Evolutionary conservation across 2,797 vertebrate genomes (phyloP).

Genomic region (Numenius phaeopus): DNA sequence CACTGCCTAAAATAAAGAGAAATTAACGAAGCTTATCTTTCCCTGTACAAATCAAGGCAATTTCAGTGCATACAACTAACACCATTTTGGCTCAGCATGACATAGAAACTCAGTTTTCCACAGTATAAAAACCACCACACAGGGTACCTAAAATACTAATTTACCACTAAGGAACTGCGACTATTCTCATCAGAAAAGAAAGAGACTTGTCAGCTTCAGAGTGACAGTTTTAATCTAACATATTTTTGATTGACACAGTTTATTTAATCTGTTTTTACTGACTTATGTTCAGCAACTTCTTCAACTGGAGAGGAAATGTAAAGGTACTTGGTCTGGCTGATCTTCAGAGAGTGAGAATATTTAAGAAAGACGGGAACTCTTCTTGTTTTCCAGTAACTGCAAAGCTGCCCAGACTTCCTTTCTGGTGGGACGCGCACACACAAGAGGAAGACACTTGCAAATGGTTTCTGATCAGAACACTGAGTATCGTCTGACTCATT

Average conservation of each 20-base stretch:
- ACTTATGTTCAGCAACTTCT: background rate
- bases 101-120: background rate
- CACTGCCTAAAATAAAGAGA: background rate
- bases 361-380: background rate
- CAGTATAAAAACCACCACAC: background rate
- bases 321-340: background rate
- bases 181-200: background rate
- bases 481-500: background rate
- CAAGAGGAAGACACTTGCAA: conserved; percentile 38
- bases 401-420: conserved; percentile 28
- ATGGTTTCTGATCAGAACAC: background rate
- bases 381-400: conserved; percentile 17
- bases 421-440: background rate
- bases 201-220: background rate
- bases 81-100: background rate
- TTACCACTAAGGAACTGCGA: background rate
- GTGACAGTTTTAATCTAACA: background rate
- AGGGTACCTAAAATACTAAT: background rate
- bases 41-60: background rate
- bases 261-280: background rate
- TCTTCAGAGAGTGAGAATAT: background rate
- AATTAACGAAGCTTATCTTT: background rate
- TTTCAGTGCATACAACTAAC: background rate
- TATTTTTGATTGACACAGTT: background rate
- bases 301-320: background rate